These are phyloP conservation scores for Heliconius congener DNA, from an alignment of 1,140 invertebrate genomes.

Conservation along the genomic window DNA sequence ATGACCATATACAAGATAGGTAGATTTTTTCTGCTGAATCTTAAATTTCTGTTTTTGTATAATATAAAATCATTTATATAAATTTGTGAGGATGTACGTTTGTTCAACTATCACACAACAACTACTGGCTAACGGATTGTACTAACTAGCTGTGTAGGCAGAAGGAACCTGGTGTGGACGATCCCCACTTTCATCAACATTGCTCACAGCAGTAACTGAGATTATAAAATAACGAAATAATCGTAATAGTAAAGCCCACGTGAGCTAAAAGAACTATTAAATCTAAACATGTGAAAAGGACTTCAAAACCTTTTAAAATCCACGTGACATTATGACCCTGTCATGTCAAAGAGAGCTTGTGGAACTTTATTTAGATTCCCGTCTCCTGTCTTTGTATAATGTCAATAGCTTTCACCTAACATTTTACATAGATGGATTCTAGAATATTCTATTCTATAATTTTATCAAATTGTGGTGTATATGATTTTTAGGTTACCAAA, in stretches of 20 bases:
- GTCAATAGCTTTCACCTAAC: background rate
- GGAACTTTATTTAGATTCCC: background rate
- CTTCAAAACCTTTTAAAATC: background rate
- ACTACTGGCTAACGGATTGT: no score
- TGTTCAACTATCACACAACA: no score
- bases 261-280: background rate
- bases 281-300: background rate
- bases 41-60: no score
- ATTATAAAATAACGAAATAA: background rate
- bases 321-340: background rate
- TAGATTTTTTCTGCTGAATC: no score
- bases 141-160: no score
- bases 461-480: background rate
- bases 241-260: background rate
- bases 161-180: no score
- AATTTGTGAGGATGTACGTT: no score
- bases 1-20: no score
- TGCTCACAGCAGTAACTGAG: background rate
- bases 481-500: no score
- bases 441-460: constrained; percentile 1
- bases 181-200: no score
- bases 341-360: background rate
- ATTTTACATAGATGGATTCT: background rate
- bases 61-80: no score
- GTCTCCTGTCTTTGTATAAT: constrained; percentile 12